phyloP scores from a whole-genome alignment of 2,888 invertebrate genomes.

The Acanthosepion esculentum region DNA sequence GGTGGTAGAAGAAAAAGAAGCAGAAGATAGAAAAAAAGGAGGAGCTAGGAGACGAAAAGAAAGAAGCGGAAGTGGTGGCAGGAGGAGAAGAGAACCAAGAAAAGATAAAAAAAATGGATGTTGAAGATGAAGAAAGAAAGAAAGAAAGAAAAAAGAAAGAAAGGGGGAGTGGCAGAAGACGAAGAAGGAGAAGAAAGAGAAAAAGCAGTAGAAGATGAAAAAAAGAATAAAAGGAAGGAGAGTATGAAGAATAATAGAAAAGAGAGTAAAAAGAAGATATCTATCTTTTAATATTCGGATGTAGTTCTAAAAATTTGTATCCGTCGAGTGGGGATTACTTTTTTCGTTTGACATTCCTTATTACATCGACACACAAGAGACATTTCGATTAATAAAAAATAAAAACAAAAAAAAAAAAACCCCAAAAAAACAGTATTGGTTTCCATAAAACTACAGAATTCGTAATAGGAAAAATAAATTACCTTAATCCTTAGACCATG shows the following conservation, averaged over 20 bases:
- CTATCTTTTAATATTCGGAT: no score
- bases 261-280: not conserved
- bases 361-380: not conserved
- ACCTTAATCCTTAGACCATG: not conserved
- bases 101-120: no score
- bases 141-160: not conserved
- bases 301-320: not conserved
- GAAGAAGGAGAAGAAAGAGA: not conserved
- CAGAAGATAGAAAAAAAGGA: no score
- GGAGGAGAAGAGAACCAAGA: no score
- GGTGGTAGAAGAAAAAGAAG: not conserved
- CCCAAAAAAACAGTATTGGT: not conserved
- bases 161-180: not conserved
- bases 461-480: not conserved
- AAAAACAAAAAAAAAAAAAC: not conserved
- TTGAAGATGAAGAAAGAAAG: not conserved
- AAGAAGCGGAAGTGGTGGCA: not conserved
- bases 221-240: not conserved
- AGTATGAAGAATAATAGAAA: not conserved
- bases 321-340: not conserved
- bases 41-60: not conserved
- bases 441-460: not conserved
- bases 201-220: no score
- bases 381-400: not conserved
- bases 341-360: not conserved